A percentile compares a stretch with the other conserved stretches of the same genome.
These are phyloP conservation scores for Molanna angustata DNA, from an alignment of 2,888 invertebrate genomes.

Conservation along the genomic window DNA sequence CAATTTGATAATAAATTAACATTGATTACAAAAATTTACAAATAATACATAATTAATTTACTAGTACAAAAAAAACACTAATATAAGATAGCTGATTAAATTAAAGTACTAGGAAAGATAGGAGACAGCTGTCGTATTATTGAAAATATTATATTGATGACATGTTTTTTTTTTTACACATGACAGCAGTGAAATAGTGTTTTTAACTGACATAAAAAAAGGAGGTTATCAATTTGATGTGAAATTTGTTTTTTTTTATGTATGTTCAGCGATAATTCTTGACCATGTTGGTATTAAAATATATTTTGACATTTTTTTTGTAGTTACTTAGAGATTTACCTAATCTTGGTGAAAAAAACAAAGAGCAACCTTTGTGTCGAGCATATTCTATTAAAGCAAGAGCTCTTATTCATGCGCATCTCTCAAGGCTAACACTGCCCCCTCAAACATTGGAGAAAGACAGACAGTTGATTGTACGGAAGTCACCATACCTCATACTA, in stretches of 20 bases:
- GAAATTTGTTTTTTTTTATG: background rate
- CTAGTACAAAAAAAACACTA: no score
- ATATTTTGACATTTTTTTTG: constrained; percentile 32
- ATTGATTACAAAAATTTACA: no score
- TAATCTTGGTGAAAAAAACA: constrained; percentile 93
- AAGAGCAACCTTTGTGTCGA: constrained; percentile 89
- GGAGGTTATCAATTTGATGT: no score
- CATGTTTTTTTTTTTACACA: background rate
- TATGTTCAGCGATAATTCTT: background rate
- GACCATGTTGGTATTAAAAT: background rate
- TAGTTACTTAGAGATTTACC: constrained; percentile 88
- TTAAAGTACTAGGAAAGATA: no score
- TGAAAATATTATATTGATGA: no score
- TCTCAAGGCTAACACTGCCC: constrained; percentile 78
- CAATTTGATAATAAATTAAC: no score
- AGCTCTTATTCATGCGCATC: constrained; percentile 92
- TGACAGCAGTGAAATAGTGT: background rate
- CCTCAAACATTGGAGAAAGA: constrained; percentile 80
- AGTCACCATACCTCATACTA: constrained; percentile 92
- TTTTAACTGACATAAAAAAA: no score
- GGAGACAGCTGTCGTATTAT: no score
- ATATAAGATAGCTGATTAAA: no score
- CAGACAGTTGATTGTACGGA: constrained; percentile 77
- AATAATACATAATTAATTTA: no score
- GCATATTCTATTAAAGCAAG: constrained; percentile 92